A percentile compares a stretch with the other conserved stretches of the same genome.
Evolutionary conservation across 2,797 vertebrate species (phyloP).

Genomic region (Gallinago stenura): DNA sequence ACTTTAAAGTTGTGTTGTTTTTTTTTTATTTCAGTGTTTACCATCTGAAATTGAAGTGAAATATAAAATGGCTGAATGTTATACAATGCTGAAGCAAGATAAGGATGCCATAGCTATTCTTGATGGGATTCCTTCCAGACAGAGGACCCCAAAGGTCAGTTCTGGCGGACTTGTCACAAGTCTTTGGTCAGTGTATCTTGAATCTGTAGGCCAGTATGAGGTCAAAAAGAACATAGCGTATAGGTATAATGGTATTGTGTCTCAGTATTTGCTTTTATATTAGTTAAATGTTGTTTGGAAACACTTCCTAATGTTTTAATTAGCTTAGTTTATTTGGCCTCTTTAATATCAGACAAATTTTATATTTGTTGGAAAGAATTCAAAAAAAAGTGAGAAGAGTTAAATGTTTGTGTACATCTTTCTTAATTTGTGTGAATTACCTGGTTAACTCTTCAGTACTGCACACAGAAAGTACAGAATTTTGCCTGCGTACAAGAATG

Average conservation of each 20-base stretch:
- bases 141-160: conserved; percentile 95
- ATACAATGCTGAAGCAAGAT: conserved; percentile 96
- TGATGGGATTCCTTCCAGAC: conserved; percentile 96
- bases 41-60: conserved; percentile 99
- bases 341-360: not conserved
- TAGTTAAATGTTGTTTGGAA: not conserved
- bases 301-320: not conserved
- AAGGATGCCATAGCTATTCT: conserved; percentile 98
- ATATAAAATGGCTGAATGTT: conserved; percentile 99
- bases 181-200: not conserved
- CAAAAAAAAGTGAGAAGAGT: rapidly evolving
- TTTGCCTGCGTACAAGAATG: not conserved
- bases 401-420: not conserved
- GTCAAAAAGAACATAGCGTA: not conserved
- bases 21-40: conserved; percentile 83
- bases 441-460: not conserved
- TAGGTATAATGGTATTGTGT: not conserved
- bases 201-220: not conserved
- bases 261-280: not conserved
- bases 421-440: not conserved
- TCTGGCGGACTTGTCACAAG: not conserved
- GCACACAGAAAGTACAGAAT: not conserved
- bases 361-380: not conserved
- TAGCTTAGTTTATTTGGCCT: not conserved
- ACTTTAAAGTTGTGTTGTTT: not conserved